Base-by-base conservation (phyloP, 2,113 vertebrate species). In the Salvelinus sp. region DNA sequence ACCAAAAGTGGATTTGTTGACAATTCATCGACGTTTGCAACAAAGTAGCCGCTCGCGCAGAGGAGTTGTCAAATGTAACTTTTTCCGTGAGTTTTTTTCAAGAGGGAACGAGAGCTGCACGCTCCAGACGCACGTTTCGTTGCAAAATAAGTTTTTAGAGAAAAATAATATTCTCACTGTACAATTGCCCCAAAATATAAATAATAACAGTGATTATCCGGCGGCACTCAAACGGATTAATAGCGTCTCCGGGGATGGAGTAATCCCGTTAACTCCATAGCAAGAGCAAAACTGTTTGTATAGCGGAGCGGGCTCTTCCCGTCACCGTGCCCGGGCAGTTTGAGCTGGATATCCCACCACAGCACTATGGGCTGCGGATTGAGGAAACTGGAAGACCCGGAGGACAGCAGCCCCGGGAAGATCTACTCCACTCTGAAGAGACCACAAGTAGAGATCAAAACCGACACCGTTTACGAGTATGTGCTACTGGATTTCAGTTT, bases 371-470 rank as follows among this genome's bases (percentile, higher is more conserved):
- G 98, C 93, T 99, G 98, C 87, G 98, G 98, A 89, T 90, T 99
- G 78, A 88, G 98, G 84, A 99, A 99, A 85, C 94, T 98, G 85
- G 95, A 98, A 86, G 96, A 98, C 86, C 95, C 96, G 74, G 98
- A 98, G 92, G 96, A 99, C 88, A 95, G 94, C 92, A 99, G 96
- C 80, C 97, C 96, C 81, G 98, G 98, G 89, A 99, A 99, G 88
- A 99, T 99, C 81, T 99, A 98, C 88, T 99, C 98, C 86, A 98
- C 97, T 0, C 81, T 99, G 88, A 98, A 96, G 91, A 95, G 98
- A 91, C 95, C 96, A 0, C 96, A 98, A 90, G 98, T 99, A 87
- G 98, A 99, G 91, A 96, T 95, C 91, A 97, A 94, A 88, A 93
- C 91, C 0, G 96, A 97, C 76, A 92, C 93, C 47, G 96, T 94